Conservation (phyloP, 2,797 vertebrate genomes). For the Nannoperca australis region DNA sequence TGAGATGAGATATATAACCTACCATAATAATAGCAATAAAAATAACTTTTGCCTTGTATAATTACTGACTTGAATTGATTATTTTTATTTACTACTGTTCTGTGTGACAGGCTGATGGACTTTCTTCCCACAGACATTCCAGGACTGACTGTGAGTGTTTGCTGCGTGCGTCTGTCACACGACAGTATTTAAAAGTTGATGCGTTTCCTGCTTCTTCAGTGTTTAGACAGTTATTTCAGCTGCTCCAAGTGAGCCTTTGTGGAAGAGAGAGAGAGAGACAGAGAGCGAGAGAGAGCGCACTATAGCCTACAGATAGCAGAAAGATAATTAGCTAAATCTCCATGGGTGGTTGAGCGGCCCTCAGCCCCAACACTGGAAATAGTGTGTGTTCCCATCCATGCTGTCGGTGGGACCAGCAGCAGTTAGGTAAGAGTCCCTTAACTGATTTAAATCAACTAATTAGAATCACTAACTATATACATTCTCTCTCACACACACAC, state of each 20-base stretch:
- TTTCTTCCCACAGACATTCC: not conserved
- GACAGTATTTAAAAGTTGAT: constrained; percentile 23
- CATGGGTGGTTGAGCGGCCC: constrained; percentile 62
- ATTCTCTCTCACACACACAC: constrained; percentile 5
- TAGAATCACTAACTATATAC: constrained; percentile 58
- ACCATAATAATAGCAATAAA: not conserved
- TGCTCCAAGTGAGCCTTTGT: constrained; percentile 26
- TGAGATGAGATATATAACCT: not conserved
- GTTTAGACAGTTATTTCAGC: constrained; percentile 34
- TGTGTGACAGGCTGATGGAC: not conserved
- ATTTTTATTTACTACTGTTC: not conserved
- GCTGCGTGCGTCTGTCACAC: not conserved
- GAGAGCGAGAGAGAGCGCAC: constrained; percentile 6
- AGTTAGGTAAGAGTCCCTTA: constrained; percentile 63
- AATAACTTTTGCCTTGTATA: not conserved
- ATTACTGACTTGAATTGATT: not conserved
- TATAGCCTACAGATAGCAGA: constrained; percentile 59
- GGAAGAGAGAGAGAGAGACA: not conserved
- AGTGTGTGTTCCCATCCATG: constrained; percentile 61
- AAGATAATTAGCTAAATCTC: constrained; percentile 78
- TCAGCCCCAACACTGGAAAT: constrained; percentile 56
- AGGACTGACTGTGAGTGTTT: not conserved
- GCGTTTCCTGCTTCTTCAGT: constrained; percentile 14
- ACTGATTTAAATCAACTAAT: constrained; percentile 76
- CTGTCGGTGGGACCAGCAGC: constrained; percentile 61